Base-by-base conservation (phyloP, 2,888 invertebrate genomes). In the Invenusta paracnida region DNA sequence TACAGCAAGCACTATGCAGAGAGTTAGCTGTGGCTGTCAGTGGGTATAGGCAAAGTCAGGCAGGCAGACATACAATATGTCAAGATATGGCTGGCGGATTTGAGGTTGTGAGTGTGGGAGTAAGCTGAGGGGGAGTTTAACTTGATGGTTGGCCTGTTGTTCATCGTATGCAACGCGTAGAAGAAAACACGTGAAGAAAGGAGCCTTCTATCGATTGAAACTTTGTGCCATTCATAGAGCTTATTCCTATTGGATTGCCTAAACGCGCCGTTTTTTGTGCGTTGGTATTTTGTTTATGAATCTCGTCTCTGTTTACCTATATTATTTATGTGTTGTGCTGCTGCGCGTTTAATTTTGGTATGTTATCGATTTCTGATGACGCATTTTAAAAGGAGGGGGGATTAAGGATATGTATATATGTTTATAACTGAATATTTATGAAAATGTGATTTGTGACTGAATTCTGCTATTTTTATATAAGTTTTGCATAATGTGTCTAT, bases 101-200 rank as follows among this genome's bases (percentile, higher is more conserved):
- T 73, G 73, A 73, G 73, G 23, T 73, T 73, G 73, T 73, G 73
- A 73, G 73, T 73, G 73, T 73, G 23, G 17, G 73, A 73, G 73
- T 73, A 73, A 73, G 73, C 23, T 73, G 27, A 25, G 73, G 73
- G 73, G 25, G 73, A 73, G 73, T 73, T 73, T 73, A 13, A 73
- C 73, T 73, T 73, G 73, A 73, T 73, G 73, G 73, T 73, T 73
- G 73, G 73, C 25, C 23, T 73, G 73, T 73, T 73, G 73, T 73
- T 73, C 11, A 73, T 73, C 17, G 17, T 73, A 23, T 23, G 73
- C 73, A 73, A 73, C 5, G 23, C 11, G 73, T 13, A 73, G 73
- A 73, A 73, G 23, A 73, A 5, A 73, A 5, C 17, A 2, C 73
- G 73, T 25, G 27, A 73, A 73, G 73, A 73, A 73, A 73, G 25